A percentile compares a stretch with the other conserved stretches of the same genome.
phyloP scores from a whole-genome alignment of 2,797 vertebrate species.

The Gastrophryne carolinensis region DNA sequence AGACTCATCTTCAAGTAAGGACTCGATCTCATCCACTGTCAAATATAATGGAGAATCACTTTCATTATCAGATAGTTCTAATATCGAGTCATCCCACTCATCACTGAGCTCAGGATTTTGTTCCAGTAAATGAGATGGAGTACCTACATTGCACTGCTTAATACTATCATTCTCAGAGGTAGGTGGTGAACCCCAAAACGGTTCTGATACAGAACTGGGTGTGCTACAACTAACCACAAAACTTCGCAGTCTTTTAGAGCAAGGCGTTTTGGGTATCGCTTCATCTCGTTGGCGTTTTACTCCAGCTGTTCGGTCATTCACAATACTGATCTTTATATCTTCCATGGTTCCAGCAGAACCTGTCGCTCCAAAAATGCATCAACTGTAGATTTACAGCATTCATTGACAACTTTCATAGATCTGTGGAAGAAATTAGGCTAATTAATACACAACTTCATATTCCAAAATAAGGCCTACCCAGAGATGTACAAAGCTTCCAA shows the following conservation, averaged over 20 bases:
- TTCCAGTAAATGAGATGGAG: neutral
- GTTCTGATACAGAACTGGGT: conserved; percentile 2
- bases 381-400: neutral
- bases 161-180: neutral
- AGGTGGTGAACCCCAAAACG: conserved; percentile 13
- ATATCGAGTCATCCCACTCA: conserved; percentile 58
- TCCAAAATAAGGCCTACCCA: no score
- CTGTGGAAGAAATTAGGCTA: no score
- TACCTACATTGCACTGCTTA: neutral
- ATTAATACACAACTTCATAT: no score
- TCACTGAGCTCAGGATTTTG: neutral
- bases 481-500: no score
- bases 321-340: conserved; percentile 36
- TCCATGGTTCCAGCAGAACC: neutral
- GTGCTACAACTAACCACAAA: conserved; percentile 30
- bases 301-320: conserved; percentile 3
- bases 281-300: conserved; percentile 51
- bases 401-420: neutral
- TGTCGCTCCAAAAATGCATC: neutral
- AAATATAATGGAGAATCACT: conserved; percentile 61
- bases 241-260: conserved; percentile 43
- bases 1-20: conserved; percentile 63
- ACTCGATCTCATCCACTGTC: conserved; percentile 66
- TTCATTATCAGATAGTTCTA: conserved; percentile 60
- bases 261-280: neutral